Evolutionary conservation across 1,140 invertebrate species (phyloP), one percentile per base, ranked within the genome.

Genomic region (Drosophila setifemur): DNA sequence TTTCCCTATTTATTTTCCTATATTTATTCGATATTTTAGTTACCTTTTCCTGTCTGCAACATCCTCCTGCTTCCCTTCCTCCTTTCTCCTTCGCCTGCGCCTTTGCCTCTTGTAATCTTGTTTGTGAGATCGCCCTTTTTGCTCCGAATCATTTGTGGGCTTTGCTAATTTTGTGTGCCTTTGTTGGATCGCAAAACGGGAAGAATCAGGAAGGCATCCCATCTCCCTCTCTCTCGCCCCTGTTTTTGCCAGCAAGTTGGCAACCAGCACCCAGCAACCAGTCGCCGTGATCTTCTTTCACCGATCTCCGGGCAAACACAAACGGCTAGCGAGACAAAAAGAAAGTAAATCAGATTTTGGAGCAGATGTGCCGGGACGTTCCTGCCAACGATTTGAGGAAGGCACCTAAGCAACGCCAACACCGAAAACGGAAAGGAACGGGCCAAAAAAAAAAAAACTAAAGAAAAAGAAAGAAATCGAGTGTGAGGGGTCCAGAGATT

Each of bases 341-440:
- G 79, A 86, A 83, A 83, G 79, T 83, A 83, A 83, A 83, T 86
- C 79, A 86, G 71, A 86, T 83, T 79, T 81, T 86, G 79, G 81
- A 86, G 81, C 79, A 83, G 79, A 79, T 83, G 77, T 82, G 77
- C 79, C 28, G 42, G 28, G 12, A 12, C 14, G 11, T 47, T 5
- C 4, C 12, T 9, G 40, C 31, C 6, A 45, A 21, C n/a, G 45
- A 21, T 11, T 49, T 26, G 29, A 25, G 44, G 18, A 50, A 57
- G 53, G 12, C 12, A 40, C 67, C 52, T 45, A n/a, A 23, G 29
- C 33, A 37, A 73, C 64, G 64, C 47, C 60, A 83, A 73, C 31
- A 61, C 78, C 29, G 35, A 42, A 45, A 39, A 35, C 2, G 31
- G n/a, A n/a, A n/a, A n/a, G n/a, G n/a, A n/a, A n/a, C n/a, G n/a